These are phyloP conservation scores for Platyura marginata DNA, from an alignment of 1,140 invertebrate species.

Conservation along the genomic window DNA sequence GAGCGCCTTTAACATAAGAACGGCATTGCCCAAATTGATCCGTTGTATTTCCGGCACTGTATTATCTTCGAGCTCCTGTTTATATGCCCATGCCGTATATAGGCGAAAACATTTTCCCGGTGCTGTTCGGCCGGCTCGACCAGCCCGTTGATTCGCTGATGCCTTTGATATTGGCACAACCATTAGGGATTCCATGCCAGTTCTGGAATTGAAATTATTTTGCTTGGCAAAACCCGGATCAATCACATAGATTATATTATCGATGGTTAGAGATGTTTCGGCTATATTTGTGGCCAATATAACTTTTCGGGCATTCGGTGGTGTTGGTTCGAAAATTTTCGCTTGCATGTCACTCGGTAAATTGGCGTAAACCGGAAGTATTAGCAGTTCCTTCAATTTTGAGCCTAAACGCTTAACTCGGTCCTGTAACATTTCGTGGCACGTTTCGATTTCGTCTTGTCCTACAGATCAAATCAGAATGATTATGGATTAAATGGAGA, in stretches of 20 bases:
- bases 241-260: conserved; percentile 98
- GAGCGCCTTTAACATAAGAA: conserved; percentile 88
- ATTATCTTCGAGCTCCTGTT: conserved; percentile 95
- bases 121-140: conserved; percentile 78
- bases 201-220: conserved; percentile 96
- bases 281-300: conserved; percentile 98
- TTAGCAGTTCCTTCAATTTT: conserved; percentile 82
- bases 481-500: too few relatives aligned
- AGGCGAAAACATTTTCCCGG: conserved; percentile 96
- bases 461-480: too few relatives aligned
- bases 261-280: conserved; percentile 97
- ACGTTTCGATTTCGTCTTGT: conserved; percentile 94
- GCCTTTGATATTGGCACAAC: conserved; percentile 97
- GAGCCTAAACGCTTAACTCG: conserved; percentile 75
- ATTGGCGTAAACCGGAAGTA: conserved; percentile 96
- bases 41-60: conserved; percentile 96
- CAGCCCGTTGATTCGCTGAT: conserved; percentile 86
- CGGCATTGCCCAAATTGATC: conserved; percentile 95
- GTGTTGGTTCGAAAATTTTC: conserved; percentile 94
- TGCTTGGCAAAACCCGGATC: conserved; percentile 99
- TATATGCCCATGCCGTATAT: conserved; percentile 94
- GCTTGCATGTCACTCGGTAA: conserved; percentile 97
- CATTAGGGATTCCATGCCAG: conserved; percentile 95
- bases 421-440: conserved; percentile 83
- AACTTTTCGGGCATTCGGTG: conserved; percentile 86